Evolutionary conservation across 2,113 vertebrate genomes (phyloP).

Genomic region (Alosa alosa): DNA sequence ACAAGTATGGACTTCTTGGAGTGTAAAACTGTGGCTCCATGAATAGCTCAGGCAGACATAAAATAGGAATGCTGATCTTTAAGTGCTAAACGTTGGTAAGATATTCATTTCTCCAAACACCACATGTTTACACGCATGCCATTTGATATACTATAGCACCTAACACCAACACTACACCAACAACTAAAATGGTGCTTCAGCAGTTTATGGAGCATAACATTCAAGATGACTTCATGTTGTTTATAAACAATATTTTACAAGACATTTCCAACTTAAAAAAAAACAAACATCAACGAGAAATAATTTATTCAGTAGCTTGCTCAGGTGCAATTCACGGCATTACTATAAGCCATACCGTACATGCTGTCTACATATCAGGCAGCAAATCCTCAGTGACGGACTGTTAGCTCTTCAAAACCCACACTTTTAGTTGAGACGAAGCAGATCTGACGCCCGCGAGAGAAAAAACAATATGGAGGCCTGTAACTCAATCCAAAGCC

Average conservation of each 20-base stretch:
- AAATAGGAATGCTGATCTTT: constrained; percentile 19
- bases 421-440: neutral
- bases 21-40: constrained; percentile 8
- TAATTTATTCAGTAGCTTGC: neutral
- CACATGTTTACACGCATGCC: neutral
- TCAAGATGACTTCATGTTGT: neutral
- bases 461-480: neutral
- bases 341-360: neutral
- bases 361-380: neutral
- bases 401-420: neutral
- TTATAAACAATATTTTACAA: neutral
- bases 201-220: neutral
- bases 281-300: neutral
- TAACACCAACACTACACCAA: neutral
- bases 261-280: too few relatives aligned
- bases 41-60: constrained; percentile 22
- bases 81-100: neutral
- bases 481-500: constrained; percentile 14
- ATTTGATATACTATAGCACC: neutral
- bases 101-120: neutral
- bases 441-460: neutral
- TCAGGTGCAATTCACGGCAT: neutral
- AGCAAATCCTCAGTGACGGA: neutral
- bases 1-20: neutral
- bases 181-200: neutral